Percentiles rank a stretch among this genome's conserved stretches.
Conservation (phyloP, 2,113 vertebrate genomes). For the Lasiurus cinereus region DNA sequence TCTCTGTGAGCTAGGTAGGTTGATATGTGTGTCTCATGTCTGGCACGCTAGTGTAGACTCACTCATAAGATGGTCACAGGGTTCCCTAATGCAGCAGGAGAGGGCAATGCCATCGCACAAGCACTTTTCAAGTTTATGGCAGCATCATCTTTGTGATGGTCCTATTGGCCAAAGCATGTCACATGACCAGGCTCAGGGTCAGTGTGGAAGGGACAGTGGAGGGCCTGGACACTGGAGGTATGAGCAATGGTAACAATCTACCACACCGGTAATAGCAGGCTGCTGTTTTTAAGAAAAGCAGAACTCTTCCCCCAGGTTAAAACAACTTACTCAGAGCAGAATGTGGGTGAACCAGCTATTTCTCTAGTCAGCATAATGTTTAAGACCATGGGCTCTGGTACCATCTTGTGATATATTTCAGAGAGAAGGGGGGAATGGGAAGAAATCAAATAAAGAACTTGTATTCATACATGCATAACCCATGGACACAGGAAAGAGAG, state of each 20-base stretch:
- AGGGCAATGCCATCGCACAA: not conserved
- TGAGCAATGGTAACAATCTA: not conserved
- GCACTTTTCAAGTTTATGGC: not conserved
- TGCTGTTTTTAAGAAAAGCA: not conserved
- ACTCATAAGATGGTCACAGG: fast-evolving
- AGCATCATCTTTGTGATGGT: not conserved
- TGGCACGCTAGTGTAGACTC: not conserved
- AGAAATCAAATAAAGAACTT: too few relatives aligned
- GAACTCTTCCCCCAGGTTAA: not conserved
- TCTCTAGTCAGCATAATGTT: not conserved
- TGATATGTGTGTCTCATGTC: not conserved
- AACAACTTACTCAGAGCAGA: not conserved
- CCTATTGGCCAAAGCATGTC: not conserved
- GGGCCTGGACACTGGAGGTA: fast-evolving
- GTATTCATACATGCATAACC: too few relatives aligned
- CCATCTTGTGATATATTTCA: too few relatives aligned
- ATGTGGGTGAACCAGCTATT: not conserved
- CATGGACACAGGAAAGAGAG: too few relatives aligned
- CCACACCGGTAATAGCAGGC: not conserved
- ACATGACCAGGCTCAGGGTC: not conserved
- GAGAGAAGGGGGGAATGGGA: too few relatives aligned
- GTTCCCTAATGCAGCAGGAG: not conserved
- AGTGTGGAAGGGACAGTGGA: not conserved
- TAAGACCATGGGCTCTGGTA: not conserved
- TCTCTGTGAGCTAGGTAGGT: not conserved